These are phyloP conservation scores for Aphelenchoides besseyi DNA, from an alignment of 1,140 invertebrate species.

Conservation along the genomic window DNA sequence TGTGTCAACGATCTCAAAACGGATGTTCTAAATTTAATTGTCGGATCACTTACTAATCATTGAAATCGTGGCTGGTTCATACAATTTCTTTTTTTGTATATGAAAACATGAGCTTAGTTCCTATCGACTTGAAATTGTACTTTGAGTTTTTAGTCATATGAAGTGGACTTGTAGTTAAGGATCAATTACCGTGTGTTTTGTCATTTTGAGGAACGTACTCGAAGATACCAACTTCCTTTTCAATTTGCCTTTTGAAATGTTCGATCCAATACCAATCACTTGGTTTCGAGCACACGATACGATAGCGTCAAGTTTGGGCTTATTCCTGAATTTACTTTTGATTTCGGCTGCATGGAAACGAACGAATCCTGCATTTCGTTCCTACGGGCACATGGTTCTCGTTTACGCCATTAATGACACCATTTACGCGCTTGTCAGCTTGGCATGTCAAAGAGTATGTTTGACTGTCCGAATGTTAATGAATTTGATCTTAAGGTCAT, in stretches of 20 bases:
- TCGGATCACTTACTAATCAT: too few species aligned
- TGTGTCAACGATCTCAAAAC: too few species aligned
- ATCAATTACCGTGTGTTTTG: too few species aligned
- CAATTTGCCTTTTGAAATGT: background rate
- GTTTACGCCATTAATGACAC: conserved; percentile 2
- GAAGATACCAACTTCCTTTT: too few species aligned
- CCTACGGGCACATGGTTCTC: background rate
- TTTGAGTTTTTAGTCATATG: too few species aligned
- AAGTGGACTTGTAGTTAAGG: too few species aligned
- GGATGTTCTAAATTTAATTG: too few species aligned
- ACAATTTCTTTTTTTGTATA: too few species aligned
- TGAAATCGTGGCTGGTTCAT: too few species aligned
- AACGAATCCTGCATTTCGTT: conserved; percentile 1
- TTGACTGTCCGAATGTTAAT: background rate
- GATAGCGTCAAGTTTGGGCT: background rate
- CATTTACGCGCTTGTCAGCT: background rate
- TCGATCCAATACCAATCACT: background rate
- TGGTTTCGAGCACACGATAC: background rate
- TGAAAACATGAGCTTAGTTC: too few species aligned
- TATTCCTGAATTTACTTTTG: background rate
- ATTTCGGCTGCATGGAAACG: background rate
- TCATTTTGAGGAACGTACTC: too few species aligned
- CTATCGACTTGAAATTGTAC: too few species aligned
- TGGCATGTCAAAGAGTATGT: background rate
- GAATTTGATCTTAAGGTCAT: background rate